Percentiles rank a stretch among this genome's conserved stretches.
Conservation (phyloP, 2,113 vertebrate species). For the Pica pica region DNA sequence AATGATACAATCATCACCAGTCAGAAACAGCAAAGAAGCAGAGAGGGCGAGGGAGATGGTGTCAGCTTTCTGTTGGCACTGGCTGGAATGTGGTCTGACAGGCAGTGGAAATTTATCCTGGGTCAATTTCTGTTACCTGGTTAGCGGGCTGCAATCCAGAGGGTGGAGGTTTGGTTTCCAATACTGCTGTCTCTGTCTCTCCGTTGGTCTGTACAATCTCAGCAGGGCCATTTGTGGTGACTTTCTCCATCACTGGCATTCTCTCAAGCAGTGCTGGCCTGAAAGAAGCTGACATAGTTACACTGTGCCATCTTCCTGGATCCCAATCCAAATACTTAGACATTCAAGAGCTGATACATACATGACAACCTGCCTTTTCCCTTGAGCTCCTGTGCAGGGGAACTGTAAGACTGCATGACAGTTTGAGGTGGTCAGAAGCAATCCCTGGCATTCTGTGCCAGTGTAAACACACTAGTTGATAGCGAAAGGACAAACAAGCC, state of each 20-base stretch:
- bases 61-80: not conserved
- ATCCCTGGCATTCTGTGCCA: not conserved
- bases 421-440: not conserved
- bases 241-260: constrained; percentile 99
- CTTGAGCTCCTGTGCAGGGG: not conserved
- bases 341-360: not conserved
- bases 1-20: not conserved
- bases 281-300: constrained; percentile 69
- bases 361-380: not conserved
- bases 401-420: not conserved
- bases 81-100: not conserved
- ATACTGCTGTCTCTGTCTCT: constrained; percentile 86
- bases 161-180: constrained; percentile 87
- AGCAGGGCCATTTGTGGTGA: constrained; percentile 88
- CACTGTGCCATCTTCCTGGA: constrained; percentile 63
- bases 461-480: not conserved
- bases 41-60: not conserved
- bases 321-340: not conserved
- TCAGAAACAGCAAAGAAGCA: not conserved
- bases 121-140: constrained; percentile 77
- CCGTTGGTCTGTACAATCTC: constrained; percentile 95
- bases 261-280: constrained; percentile 94
- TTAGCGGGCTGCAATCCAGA: constrained; percentile 81
- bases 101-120: not conserved
- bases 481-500: not conserved